A percentile compares a stretch with the other conserved stretches of the same genome.
Conservation (phyloP, 2,797 vertebrate species). For the Benthosema pterotum region DNA sequence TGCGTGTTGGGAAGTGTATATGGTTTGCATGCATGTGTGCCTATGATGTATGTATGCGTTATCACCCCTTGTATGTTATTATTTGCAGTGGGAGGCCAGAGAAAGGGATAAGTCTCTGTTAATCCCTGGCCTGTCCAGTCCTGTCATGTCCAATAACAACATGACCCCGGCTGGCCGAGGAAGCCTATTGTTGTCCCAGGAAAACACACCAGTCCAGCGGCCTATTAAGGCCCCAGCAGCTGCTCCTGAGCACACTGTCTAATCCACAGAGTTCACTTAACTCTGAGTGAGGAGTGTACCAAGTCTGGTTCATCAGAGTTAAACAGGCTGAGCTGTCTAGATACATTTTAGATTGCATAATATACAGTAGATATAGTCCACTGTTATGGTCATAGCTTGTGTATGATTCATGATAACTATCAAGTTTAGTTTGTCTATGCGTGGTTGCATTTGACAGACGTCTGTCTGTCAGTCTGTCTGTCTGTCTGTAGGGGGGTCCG, state of each 20-base stretch:
- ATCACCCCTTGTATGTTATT: slow-evolving; percentile 34
- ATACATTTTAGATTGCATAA: too few species aligned
- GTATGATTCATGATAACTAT: too few species aligned
- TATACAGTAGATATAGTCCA: too few species aligned
- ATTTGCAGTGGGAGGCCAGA: slow-evolving; percentile 24
- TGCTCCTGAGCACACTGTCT: slow-evolving; percentile 12
- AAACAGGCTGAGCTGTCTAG: too few species aligned
- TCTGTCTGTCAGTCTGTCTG: too few species aligned
- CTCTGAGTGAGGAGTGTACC: not conserved
- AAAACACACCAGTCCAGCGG: slow-evolving; percentile 29
- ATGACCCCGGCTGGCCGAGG: slow-evolving; percentile 36
- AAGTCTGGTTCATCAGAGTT: too few species aligned
- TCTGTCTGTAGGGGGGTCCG: too few species aligned
- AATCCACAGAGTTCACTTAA: not conserved
- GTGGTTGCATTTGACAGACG: too few species aligned
- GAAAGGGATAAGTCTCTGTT: slow-evolving; percentile 33
- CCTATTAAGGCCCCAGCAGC: slow-evolving; percentile 34
- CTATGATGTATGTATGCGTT: slow-evolving; percentile 4
- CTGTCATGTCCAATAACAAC: slow-evolving; percentile 61
- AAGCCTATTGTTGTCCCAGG: slow-evolving; percentile 41
- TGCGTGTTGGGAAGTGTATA: slow-evolving; percentile 30
- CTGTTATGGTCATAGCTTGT: too few species aligned
- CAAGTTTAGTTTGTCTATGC: too few species aligned
- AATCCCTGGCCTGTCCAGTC: slow-evolving; percentile 52
- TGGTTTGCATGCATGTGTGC: slow-evolving; percentile 11